Evolutionary conservation across 2,113 vertebrate genomes (phyloP), one percentile per base, ranked within the genome.

Genomic region (Chitala chitala): DNA sequence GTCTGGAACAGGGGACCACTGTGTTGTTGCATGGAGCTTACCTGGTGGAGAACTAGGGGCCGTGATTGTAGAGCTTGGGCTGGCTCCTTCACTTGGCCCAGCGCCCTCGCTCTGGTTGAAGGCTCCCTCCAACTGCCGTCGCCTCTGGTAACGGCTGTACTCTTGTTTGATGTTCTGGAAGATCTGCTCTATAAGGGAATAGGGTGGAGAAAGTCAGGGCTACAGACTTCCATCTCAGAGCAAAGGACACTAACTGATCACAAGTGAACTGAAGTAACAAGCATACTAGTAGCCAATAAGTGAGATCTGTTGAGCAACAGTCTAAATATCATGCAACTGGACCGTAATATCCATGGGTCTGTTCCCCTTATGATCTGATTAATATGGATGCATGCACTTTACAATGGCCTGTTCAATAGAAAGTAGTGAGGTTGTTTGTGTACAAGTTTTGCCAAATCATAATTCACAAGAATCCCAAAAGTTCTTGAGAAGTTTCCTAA

Each of bases 151-250:
- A 71, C 93, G 93, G 82, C 87, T 94, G 86, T 94, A 96, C 89
- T 94, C 93, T 88, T 96, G 92, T 80, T 92, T 94, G 79, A 96
- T 92, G 88, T 96, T 96, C 86, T 94, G 92, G 86, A 96, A 94
- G 87, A 95, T 95, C 87, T 95, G 93, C 88, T 96, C 94, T 96
- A 86, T 79, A 72, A 61, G 73, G 40, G 72, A 17, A 76, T 76
- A 76, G 75, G 75, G 72, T 59, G 64, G 29, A 65, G 54, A 77
- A 22, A 42, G 58, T n/a, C 70, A 24, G 68, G 3, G 56, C 61
- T 12, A 26, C 33, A 76, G 10, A 5, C 15, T 33, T 15, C 17
- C 13, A 63, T 46, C 54, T 17, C 36, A 36, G 13, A 33, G 15
- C 40, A n/a, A 6, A 10, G 29, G 13, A 50, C 12, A 65, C 61